Evolutionary conservation across 2,797 vertebrate species (phyloP).

Genomic region (Carduelis carduelis): DNA sequence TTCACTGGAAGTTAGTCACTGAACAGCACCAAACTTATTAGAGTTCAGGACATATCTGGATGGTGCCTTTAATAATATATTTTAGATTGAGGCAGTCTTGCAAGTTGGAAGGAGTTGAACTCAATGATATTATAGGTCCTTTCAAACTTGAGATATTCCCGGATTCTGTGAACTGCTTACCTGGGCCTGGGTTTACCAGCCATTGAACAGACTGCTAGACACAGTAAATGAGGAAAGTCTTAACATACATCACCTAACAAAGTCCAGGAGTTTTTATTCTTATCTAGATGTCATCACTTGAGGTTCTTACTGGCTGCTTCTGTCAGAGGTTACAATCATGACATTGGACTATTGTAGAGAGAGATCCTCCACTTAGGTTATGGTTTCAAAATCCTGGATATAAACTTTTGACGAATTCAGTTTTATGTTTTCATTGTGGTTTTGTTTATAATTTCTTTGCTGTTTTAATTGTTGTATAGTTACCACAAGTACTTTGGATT

Average conservation of each 20-base stretch:
- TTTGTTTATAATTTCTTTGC: not conserved
- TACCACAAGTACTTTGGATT: not conserved
- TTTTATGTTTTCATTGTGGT: not conserved
- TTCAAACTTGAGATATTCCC: not conserved
- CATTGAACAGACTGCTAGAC: not conserved
- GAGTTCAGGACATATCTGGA: not conserved
- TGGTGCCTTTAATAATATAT: not conserved
- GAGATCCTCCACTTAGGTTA: not conserved
- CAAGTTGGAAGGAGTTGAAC: not conserved
- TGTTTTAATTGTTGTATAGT: not conserved
- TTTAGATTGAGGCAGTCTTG: not conserved
- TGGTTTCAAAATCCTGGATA: not conserved
- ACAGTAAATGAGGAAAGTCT: not conserved
- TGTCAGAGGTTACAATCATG: not conserved
- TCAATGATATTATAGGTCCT: accelerated
- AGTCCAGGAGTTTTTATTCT: not conserved
- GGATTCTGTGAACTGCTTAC: not conserved
- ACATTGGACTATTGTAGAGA: not conserved
- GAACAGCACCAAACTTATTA: not conserved
- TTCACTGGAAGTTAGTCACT: not conserved
- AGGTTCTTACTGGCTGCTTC: not conserved
- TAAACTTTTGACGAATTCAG: not conserved
- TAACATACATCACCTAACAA: not conserved
- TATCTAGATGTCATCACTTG: not conserved
- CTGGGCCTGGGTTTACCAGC: not conserved